Evolutionary conservation across 2,113 vertebrate species (phyloP).

Genomic region (Zosterops japonicus): DNA sequence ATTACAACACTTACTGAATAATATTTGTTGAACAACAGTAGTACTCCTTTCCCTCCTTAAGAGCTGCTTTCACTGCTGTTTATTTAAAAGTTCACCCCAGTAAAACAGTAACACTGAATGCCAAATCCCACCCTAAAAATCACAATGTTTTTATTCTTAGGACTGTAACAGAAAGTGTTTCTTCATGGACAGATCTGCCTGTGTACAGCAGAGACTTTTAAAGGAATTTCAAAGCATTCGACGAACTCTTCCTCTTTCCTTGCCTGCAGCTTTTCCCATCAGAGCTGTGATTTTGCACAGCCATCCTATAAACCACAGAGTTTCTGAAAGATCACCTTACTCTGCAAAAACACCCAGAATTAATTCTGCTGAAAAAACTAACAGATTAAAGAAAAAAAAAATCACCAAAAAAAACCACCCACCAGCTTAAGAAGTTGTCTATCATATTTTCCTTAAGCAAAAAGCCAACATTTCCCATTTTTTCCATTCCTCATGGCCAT

Average conservation of each 20-base stretch:
- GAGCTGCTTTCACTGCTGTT: not conserved
- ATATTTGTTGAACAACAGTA: not conserved
- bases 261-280: not conserved
- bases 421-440: not conserved
- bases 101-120: not conserved
- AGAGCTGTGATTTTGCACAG: not conserved
- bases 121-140: too few species aligned
- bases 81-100: not conserved
- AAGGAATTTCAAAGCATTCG: not conserved
- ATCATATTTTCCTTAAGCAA: not conserved
- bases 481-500: not conserved
- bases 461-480: not conserved
- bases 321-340: not conserved
- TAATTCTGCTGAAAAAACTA: not conserved
- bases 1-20: not conserved
- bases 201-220: not conserved
- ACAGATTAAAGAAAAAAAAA: not conserved
- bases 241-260: not conserved
- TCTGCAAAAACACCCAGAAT: not conserved
- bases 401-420: too few species aligned
- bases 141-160: not conserved
- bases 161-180: not conserved
- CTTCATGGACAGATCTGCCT: not conserved
- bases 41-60: not conserved
- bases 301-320: not conserved